phyloP scores from a whole-genome alignment of 2,797 vertebrate genomes.

The Vultur gryphus region DNA sequence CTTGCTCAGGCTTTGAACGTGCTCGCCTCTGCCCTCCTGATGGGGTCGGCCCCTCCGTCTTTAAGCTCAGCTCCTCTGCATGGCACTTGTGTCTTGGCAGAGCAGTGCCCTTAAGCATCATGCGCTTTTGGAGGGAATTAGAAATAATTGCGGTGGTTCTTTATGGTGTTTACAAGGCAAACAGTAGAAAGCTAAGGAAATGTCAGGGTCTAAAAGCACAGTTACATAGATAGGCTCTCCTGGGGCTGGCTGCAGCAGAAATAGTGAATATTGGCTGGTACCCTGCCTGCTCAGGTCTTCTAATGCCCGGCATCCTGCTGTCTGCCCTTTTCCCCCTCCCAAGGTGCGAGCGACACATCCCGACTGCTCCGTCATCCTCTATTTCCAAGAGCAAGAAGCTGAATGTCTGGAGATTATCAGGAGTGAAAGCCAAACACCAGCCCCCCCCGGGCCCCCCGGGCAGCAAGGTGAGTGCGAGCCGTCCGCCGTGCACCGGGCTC shows the following conservation, averaged over 20 bases:
- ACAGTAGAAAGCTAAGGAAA: neutral
- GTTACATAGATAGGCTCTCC: neutral
- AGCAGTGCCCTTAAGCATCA: neutral
- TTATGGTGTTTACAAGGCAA: neutral
- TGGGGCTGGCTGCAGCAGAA: neutral
- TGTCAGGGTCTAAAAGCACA: neutral
- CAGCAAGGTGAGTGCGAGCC: neutral
- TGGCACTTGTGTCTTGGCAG: neutral
- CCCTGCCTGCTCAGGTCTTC: neutral
- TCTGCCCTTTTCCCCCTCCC: neutral
- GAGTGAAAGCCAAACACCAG: neutral
- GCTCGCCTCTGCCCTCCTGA: neutral
- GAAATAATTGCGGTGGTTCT: neutral
- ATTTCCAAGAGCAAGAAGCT: neutral
- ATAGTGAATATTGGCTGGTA: neutral
- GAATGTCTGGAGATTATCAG: conserved; percentile 5
- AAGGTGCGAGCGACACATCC: conserved; percentile 9
- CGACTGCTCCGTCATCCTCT: neutral
- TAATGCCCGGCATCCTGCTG: neutral
- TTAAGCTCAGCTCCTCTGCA: neutral
- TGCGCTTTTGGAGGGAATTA: neutral
- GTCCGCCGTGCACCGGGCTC: rapidly evolving
- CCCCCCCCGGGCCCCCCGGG: rapidly evolving
- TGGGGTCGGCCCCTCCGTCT: neutral
- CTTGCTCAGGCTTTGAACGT: neutral